Evolutionary conservation across 2,113 vertebrate species (phyloP), one percentile per base, ranked within the genome.

Genomic region (Syngnathus typhle): DNA sequence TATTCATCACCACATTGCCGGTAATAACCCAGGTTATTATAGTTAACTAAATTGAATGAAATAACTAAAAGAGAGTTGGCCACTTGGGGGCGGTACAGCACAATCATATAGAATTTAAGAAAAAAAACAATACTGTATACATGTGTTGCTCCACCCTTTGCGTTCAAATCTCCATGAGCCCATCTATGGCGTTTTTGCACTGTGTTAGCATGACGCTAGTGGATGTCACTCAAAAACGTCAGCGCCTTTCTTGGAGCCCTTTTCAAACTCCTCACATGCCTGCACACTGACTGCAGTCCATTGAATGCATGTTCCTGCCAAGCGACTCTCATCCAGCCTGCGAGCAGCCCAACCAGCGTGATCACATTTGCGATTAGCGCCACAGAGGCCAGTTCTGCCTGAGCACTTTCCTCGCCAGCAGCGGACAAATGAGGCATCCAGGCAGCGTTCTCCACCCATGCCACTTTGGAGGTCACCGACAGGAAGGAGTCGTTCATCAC

Each of bases 401-500:
- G 64, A 76, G 78, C 80, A n/a, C 75, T 79, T 86, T 73, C 85
- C 75, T 77, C 60, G 61, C 80, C 71, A 68, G 70, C 10, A 71
- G 68, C 75, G 72, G 54, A 58, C 55, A 69, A 70, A 70, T 64
- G 80, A 82, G 66, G 74, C 68, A 62, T 68, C 74, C 5, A 39
- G 69, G 66, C 81, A 70, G 64, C 72, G 43, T 79, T 76, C 72
- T 76, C 76, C 80, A 43, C 80, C 79, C 52, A 72, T 10, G 63
- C 77, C 87, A 90, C 87, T 89, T 90, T 83, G 73, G 82, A 84
- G 84, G 87, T 88, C 73, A 78, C 70, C 71, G 55, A 69, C 65
- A 75, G 80, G 84, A 87, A 85, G 78, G 78, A 81, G 56, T 71
- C 71, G 88, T 89, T 90, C 84, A 91, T 90, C 75, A 83, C 82